Evolutionary conservation across 2,797 vertebrate species (phyloP), one percentile per base, ranked within the genome.

Genomic region (Anomalospiza imberbis): DNA sequence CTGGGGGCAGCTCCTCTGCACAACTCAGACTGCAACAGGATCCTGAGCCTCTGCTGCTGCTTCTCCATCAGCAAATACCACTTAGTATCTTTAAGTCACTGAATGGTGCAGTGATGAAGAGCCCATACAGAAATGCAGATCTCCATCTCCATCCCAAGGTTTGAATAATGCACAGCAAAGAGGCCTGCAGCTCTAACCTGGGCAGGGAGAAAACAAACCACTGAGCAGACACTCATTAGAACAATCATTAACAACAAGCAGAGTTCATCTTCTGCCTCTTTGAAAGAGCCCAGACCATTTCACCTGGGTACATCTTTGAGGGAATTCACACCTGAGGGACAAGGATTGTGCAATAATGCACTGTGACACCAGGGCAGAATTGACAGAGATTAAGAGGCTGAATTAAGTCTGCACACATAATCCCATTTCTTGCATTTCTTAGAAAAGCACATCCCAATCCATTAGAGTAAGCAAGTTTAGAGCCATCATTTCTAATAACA

Each of bases 161-260:
- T 28, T 54, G 79, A 85, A 76, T 22, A 92, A 51, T 3, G 38
- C 26, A 40, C 16, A 8, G 24, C 19, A 66, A 44, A 73, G 80
- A 60, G 9, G 60, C 61, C 48, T 77, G 32, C 50, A 71, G 76
- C 57, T 65, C 31, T 50, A 72, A 61, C 26, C 28, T 29, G 42
- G 68, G 32, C 26, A 53, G 45, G 42, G 34, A 70, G 72, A 88
- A 93, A 85, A 32, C 13, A 92, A 86, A 89, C 2, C 6, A 67
- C 44, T 15, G 57, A 66, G 76, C 1, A 1, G 18, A 17, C 10
- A 6, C 45, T 72, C 2, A 0, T 65, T 42, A 87, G 48, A 0
- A n/a, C 36, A 47, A 14, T 66, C 6, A 1, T 42, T 50, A 83
- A 45, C 12, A 72, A 70, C 15, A 31, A 65, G 44, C 54, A 77